These are phyloP conservation scores for Ecliptopera silaceata DNA, from an alignment of 2,888 invertebrate species.

Conservation along the genomic window DNA sequence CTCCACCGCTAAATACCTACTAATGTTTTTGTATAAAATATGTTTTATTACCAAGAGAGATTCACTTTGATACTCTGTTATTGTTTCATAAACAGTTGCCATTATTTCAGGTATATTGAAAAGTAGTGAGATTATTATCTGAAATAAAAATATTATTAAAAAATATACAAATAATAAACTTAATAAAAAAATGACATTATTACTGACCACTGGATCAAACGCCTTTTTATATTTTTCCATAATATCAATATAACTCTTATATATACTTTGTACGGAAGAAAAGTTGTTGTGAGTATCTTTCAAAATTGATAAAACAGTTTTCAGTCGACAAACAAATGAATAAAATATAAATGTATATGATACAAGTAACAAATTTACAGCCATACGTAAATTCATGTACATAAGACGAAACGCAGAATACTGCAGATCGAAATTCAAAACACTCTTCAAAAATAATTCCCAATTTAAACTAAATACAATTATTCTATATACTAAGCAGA, in stretches of 20 bases:
- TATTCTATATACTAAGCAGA: too few relatives aligned
- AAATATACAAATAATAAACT: background rate
- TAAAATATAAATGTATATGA: slow-evolving; percentile 11
- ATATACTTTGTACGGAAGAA: background rate
- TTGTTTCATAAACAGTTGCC: background rate
- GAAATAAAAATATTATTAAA: slow-evolving; percentile 3
- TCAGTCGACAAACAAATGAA: slow-evolving; percentile 9
- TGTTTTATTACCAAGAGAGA: background rate
- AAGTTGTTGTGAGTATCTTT: background rate
- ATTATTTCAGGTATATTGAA: slow-evolving; percentile 6
- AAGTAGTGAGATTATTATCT: background rate
- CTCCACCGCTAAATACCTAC: too few relatives aligned
- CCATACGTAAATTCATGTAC: background rate
- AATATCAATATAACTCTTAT: slow-evolving; percentile 9
- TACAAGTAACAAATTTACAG: background rate
- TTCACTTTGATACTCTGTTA: background rate
- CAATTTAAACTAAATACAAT: too few relatives aligned
- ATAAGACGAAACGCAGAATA: background rate
- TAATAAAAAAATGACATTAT: background rate
- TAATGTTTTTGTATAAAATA: too few relatives aligned
- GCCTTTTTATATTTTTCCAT: slow-evolving; percentile 5
- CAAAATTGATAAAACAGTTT: background rate
- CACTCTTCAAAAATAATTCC: too few relatives aligned
- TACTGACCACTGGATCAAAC: background rate
- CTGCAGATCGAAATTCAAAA: too few relatives aligned